Percentiles rank a stretch among this genome's conserved stretches.
Evolutionary conservation across 37 sponge, comb jelly and placozoan genomes (phyloP).

Genomic region (Petrosia ficiformis): DNA sequence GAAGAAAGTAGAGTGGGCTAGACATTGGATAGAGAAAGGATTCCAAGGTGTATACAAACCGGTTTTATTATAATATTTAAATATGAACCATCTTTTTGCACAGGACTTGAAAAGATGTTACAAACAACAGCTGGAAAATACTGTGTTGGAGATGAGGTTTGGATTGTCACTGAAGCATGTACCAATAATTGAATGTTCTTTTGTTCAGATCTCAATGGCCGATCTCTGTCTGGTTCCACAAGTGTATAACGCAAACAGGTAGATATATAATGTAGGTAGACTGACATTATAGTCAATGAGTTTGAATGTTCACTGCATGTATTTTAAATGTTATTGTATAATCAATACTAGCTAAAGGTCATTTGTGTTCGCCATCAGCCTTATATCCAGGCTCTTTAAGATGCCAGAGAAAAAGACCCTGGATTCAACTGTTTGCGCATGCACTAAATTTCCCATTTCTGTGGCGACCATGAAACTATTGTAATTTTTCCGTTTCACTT

Average conservation of each 20-base stretch:
- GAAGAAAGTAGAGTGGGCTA: conserved; percentile 92
- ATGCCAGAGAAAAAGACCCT: too few species aligned
- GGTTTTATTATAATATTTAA: not conserved
- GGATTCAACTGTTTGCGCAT: too few species aligned
- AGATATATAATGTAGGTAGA: not conserved
- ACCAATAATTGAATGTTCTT: not conserved
- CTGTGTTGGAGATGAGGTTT: conserved; percentile 94
- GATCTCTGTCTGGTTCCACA: conserved; percentile 94
- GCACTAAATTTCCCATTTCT: too few species aligned
- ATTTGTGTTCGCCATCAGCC: not conserved
- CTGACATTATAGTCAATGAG: not conserved
- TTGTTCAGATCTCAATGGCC: conserved; percentile 89
- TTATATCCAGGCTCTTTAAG: not conserved
- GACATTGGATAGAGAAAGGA: conserved; percentile 91
- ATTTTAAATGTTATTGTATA: too few species aligned
- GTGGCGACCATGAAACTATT: too few species aligned
- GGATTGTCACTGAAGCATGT: not conserved
- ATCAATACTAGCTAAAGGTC: too few species aligned
- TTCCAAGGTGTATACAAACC: conserved; percentile 51
- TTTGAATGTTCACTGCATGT: too few species aligned
- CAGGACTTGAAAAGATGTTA: conserved; percentile 84
- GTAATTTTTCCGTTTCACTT: too few species aligned
- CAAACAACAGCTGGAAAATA: conserved; percentile 81
- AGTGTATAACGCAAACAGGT: conserved; percentile 92
- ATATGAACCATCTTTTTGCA: not conserved